Percentiles rank a stretch among this genome's conserved stretches.
These are phyloP conservation scores for Callorhinus ursinus DNA, from an alignment of 2,113 vertebrate genomes.

Conservation along the genomic window DNA sequence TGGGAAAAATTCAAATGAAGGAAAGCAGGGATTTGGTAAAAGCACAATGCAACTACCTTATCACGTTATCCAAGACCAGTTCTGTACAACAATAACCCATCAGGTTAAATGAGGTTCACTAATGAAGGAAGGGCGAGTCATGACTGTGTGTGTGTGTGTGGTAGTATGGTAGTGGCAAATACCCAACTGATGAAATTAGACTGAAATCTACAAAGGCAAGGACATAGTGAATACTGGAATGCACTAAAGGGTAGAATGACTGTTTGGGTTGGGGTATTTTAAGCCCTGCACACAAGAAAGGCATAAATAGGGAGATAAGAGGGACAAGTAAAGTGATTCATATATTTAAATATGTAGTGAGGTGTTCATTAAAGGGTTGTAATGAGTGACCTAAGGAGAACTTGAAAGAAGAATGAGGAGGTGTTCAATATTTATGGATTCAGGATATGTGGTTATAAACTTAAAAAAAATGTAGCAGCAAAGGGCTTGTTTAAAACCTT, in stretches of 20 bases:
- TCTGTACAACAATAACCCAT: background rate
- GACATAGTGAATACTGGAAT: background rate
- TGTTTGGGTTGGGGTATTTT: background rate
- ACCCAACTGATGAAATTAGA: background rate
- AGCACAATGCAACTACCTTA: background rate
- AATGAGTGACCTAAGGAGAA: constrained; percentile 8
- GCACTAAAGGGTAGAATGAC: background rate
- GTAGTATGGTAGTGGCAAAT: background rate
- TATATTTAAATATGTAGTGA: constrained; percentile 22
- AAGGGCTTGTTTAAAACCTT: background rate
- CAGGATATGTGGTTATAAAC: background rate
- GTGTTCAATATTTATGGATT: background rate
- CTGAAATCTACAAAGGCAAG: background rate
- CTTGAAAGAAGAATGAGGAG: background rate
- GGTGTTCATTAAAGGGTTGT: background rate
- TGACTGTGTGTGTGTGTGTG: background rate
- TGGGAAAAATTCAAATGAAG: background rate
- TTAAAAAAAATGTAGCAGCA: background rate
- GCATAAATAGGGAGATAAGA: background rate
- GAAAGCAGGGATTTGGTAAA: background rate
- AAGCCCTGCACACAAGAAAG: background rate
- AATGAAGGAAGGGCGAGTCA: background rate
- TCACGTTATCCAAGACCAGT: background rate
- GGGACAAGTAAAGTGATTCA: background rate
- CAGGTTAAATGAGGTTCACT: background rate